Evolutionary conservation across 92 coral and sea anemone species (phyloP).

Genomic region (Pocillopora grandis): DNA sequence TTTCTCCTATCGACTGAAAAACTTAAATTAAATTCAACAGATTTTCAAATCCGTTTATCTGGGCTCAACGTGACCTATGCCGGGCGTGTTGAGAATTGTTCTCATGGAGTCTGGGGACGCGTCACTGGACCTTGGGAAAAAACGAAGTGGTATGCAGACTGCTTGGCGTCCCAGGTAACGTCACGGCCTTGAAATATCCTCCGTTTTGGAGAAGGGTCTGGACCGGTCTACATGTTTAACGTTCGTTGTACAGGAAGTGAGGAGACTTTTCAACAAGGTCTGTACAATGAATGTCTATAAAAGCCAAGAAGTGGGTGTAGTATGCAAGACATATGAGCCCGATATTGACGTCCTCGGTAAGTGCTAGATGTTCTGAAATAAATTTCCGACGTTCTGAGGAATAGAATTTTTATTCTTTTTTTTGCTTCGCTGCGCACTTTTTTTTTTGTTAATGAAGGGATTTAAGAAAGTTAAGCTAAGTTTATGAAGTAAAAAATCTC

Average conservation of each 20-base stretch:
- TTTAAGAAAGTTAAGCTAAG: no score
- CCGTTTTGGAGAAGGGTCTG: constrained; percentile 12
- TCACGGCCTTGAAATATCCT: constrained; percentile 4
- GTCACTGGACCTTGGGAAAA: neutral
- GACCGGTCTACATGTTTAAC: constrained; percentile 3
- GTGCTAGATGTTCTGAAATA: neutral
- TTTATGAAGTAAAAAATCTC: no score
- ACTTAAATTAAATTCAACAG: no score
- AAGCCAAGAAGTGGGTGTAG: constrained; percentile 1
- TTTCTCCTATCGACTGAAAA: no score
- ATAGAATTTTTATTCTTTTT: no score
- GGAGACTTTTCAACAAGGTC: constrained; percentile 11
- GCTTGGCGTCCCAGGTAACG: constrained; percentile 25
- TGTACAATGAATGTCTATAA: neutral
- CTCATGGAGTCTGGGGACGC: constrained; percentile 34
- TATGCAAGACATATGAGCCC: constrained; percentile 13
- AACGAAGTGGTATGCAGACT: constrained; percentile 17
- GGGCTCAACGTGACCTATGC: constrained; percentile 10
- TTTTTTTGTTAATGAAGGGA: no score
- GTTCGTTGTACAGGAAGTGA: constrained; percentile 16
- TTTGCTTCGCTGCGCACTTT: no score
- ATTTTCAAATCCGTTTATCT: constrained; percentile 1
- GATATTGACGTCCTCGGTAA: neutral
- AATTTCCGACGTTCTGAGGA: no score
- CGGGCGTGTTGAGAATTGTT: constrained; percentile 23